Evolutionary conservation across 2,113 vertebrate genomes (phyloP).

Genomic region (Alligator sinensis): DNA sequence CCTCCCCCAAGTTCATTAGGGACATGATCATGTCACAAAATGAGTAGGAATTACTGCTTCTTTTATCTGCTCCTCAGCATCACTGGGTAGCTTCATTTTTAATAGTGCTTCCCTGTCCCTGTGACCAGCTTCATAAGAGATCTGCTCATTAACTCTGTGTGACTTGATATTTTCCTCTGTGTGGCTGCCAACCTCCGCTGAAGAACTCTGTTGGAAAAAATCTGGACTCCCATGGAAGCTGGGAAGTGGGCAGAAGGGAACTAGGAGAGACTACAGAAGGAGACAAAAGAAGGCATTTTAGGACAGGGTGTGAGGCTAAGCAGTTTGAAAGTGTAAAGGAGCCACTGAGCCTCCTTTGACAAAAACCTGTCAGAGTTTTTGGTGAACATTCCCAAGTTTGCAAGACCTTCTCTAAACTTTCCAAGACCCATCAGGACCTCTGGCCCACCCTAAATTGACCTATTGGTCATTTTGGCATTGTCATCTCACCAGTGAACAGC

Average conservation of each 20-base stretch:
- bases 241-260: not conserved
- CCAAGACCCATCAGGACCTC: not conserved
- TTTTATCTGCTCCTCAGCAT: not conserved
- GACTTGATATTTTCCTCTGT: not conserved
- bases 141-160: not conserved
- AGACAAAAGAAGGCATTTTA: slow-evolving; percentile 35
- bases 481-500: not conserved
- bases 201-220: slow-evolving; percentile 7
- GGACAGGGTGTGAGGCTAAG: slow-evolving; percentile 17
- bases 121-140: not conserved
- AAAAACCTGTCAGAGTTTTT: slow-evolving; percentile 15
- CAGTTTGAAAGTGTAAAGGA: slow-evolving; percentile 8
- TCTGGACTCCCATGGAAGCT: not conserved
- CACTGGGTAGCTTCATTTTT: not conserved
- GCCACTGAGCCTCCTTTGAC: not conserved
- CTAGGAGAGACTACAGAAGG: not conserved
- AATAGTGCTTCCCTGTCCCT: not conserved
- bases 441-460: not conserved
- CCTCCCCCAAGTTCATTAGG: fast-evolving
- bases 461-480: not conserved
- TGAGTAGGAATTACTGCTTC: not conserved
- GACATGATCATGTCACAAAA: not conserved
- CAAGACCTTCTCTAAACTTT: slow-evolving; percentile 34
- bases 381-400: slow-evolving; percentile 32
- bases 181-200: not conserved